Percentiles rank a stretch among this genome's conserved stretches.
These are phyloP conservation scores for Peromyscus polionotus DNA, from an alignment of 2,113 vertebrate genomes.

Conservation along the genomic window DNA sequence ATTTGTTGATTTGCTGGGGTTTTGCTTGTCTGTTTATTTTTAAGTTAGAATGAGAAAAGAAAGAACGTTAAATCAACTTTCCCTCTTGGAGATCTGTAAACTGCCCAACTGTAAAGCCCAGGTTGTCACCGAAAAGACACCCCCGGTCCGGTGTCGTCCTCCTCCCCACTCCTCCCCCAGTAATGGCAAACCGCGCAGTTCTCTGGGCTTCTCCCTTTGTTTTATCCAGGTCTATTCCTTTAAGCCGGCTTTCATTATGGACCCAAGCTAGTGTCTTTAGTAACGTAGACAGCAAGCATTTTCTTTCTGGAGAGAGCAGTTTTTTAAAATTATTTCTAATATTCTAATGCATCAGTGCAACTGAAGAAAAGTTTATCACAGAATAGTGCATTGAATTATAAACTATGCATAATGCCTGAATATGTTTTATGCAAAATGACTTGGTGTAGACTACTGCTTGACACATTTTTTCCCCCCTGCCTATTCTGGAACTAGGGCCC, in stretches of 20 bases:
- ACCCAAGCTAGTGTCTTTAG: background rate
- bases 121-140: background rate
- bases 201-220: background rate
- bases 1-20: background rate
- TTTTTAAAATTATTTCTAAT: background rate
- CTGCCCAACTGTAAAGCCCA: background rate
- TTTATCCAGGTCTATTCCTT: background rate
- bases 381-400: background rate
- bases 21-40: background rate
- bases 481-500: constrained; percentile 87
- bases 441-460: background rate
- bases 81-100: background rate
- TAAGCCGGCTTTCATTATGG: background rate
- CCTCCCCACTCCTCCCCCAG: background rate
- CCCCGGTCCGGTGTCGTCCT: too few relatives aligned
- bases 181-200: background rate
- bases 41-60: background rate
- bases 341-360: background rate
- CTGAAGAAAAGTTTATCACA: background rate
- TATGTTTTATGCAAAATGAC: background rate
- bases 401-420: background rate
- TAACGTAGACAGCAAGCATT: background rate
- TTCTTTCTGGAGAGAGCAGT: background rate
- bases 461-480: background rate
- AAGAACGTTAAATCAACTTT: background rate